Evolutionary conservation across 2,888 invertebrate species (phyloP), one percentile per base, ranked within the genome.

Genomic region (Agriotes lineatus): DNA sequence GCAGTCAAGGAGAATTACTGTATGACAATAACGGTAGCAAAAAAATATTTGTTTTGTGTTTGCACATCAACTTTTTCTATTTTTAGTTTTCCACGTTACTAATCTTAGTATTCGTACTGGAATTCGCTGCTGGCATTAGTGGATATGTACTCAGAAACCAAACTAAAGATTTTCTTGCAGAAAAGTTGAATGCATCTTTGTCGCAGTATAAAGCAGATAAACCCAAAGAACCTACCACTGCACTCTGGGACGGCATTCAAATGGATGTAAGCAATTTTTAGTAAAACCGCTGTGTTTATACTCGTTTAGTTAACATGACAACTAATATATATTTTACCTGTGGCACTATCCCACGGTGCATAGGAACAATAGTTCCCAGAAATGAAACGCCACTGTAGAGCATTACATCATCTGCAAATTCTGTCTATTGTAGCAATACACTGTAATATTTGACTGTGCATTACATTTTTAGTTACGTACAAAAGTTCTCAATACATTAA

Each of bases 1-100:
- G 97, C 98, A 12, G 89, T 95, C 63, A 95, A 94, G 81, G 97
- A 98, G 85, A 97, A 94, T 84, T 94, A 96, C 83, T 95, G 96
- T 86, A 95, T 97, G 93, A 92, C 96, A 67, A 90, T 95, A 73
- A 93, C 94, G 71, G 96, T 96, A 86, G 91, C 25, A n/a, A n/a
- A n/a, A n/a, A n/a, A n/a, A n/a, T n/a, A n/a, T n/a, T n/a, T n/a
- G n/a, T n/a, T n/a, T n/a, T n/a, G n/a, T n/a, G n/a, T n/a, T n/a
- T n/a, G n/a, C n/a, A n/a, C n/a, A n/a, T n/a, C 1, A 45, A 20
- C 6, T 19, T 45, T 44, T 10, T 35, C n/a, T 35, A 62, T 48
- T 56, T 60, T 9, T 16, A 93, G 93, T 96, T 94, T 86, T 89
- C 92, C 3, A 86, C 89, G 58, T 86, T 96, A 75, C 85, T 96